Evolutionary conservation across 2,888 invertebrate species (phyloP).

Genomic region (Dendrolimus houi): DNA sequence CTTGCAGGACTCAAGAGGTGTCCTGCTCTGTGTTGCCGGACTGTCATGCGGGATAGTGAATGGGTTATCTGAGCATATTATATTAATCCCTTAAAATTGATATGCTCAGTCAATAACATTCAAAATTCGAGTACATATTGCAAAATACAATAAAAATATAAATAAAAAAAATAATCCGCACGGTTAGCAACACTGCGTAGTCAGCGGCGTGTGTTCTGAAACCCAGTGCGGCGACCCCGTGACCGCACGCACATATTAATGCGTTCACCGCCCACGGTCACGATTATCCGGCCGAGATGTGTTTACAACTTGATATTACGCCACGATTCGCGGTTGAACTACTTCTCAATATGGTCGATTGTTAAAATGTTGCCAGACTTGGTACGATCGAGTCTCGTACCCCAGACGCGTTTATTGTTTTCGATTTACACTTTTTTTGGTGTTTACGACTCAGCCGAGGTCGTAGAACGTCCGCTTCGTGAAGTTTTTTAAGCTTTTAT

Average conservation of each 20-base stretch:
- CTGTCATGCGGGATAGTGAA: no score
- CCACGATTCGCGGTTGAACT: constrained; percentile 17
- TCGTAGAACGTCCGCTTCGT: constrained; percentile 54
- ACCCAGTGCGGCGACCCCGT: constrained; percentile 61
- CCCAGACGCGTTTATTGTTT: constrained; percentile 66
- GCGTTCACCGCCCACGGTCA: constrained; percentile 68
- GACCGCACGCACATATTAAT: constrained; percentile 68
- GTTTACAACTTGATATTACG: constrained; percentile 32
- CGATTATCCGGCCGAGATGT: constrained; percentile 42
- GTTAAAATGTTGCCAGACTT: constrained; percentile 35
- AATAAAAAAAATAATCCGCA: constrained; percentile 2
- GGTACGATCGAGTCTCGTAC: constrained; percentile 25
- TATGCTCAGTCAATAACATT: no score
- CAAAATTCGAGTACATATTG: no score
- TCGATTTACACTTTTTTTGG: constrained; percentile 62
- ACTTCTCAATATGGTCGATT: constrained; percentile 23
- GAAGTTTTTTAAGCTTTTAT: neutral
- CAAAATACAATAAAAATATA: neutral
- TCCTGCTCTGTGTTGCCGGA: no score
- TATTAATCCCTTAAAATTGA: no score
- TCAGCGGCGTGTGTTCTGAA: constrained; percentile 36
- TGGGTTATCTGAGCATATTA: no score
- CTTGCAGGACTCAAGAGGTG: no score
- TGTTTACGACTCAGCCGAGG: constrained; percentile 62
- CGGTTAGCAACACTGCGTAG: constrained; percentile 11